phyloP scores from a whole-genome alignment of 92 coral and sea anemone species.

The Galaxea fascicularis region DNA sequence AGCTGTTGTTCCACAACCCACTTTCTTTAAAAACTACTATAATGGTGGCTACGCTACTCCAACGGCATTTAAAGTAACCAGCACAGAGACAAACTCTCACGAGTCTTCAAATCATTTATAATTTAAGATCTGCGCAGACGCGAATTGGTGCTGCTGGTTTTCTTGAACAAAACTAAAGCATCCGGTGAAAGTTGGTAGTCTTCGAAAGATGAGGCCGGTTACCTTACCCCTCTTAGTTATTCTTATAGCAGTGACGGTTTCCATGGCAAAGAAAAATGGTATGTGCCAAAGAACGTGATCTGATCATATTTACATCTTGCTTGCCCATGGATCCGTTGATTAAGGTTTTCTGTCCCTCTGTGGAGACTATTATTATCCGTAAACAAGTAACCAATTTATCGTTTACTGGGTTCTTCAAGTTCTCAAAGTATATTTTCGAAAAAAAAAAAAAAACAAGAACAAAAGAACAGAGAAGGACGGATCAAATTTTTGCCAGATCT shows the following conservation, averaged over 20 bases:
- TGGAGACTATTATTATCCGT: neutral
- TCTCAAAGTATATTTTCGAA: too few species aligned
- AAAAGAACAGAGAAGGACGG: too few species aligned
- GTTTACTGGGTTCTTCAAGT: neutral
- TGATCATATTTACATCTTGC: neutral
- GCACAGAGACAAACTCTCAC: neutral
- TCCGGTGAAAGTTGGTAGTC: neutral
- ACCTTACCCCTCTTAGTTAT: neutral
- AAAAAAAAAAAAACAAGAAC: too few species aligned
- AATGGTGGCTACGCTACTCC: neutral
- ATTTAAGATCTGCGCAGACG: constrained; percentile 21
- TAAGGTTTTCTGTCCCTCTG: neutral
- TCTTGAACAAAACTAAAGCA: neutral
- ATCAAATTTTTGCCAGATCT: too few species aligned
- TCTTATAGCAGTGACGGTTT: neutral
- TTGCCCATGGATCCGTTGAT: constrained; percentile 8
- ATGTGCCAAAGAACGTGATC: neutral
- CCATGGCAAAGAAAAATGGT: constrained; percentile 40
- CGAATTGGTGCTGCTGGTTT: neutral
- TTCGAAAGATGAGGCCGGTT: constrained; percentile 16
- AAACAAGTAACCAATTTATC: neutral
- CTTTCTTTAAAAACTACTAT: too few species aligned
- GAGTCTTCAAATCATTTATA: neutral
- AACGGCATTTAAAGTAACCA: neutral
- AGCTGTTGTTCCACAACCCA: too few species aligned